Percentiles rank a stretch among this genome's conserved stretches.
Evolutionary conservation across 2,797 vertebrate genomes (phyloP).

Genomic region (Cyprinodon diabolis): DNA sequence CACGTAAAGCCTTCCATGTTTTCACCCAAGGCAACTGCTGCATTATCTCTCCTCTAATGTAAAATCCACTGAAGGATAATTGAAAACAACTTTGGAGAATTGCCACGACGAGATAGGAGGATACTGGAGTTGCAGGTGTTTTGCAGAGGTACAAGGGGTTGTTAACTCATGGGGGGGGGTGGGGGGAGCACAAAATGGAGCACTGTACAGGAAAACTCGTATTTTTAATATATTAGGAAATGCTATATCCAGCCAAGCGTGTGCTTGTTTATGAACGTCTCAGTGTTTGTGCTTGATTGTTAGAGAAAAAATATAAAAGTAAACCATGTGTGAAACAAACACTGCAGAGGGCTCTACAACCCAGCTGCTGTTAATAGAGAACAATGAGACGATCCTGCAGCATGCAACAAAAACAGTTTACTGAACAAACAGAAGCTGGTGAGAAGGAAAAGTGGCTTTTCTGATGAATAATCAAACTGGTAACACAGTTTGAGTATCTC

Average conservation of each 20-base stretch:
- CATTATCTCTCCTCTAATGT: slow-evolving; percentile 65
- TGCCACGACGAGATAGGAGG: slow-evolving; percentile 64
- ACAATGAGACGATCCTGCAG: slow-evolving; percentile 9
- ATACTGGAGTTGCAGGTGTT: slow-evolving; percentile 67
- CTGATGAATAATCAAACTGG: background rate
- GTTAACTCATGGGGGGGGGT: slow-evolving; percentile 45
- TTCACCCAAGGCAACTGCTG: slow-evolving; percentile 55
- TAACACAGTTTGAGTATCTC: background rate
- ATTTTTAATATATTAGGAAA: slow-evolving; percentile 39
- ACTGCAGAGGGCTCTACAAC: slow-evolving; percentile 8
- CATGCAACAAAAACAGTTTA: slow-evolving; percentile 34
- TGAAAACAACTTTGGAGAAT: slow-evolving; percentile 78
- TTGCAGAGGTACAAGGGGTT: slow-evolving; percentile 17
- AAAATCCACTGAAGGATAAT: slow-evolving; percentile 75
- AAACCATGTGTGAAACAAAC: slow-evolving; percentile 55
- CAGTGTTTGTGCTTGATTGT: slow-evolving; percentile 28
- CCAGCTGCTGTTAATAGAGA: slow-evolving; percentile 21
- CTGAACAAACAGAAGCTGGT: slow-evolving; percentile 8
- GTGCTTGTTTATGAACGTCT: slow-evolving; percentile 18
- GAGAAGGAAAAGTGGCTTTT: slow-evolving; percentile 1
- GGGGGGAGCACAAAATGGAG: slow-evolving; percentile 35
- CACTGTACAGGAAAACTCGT: slow-evolving; percentile 15
- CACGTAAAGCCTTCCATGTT: slow-evolving; percentile 26
- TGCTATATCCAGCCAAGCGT: background rate
- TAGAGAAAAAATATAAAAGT: slow-evolving; percentile 49